A percentile compares a stretch with the other conserved stretches of the same genome.
Conservation (phyloP, 1,140 invertebrate species). For the Polypedilum pembai region DNA sequence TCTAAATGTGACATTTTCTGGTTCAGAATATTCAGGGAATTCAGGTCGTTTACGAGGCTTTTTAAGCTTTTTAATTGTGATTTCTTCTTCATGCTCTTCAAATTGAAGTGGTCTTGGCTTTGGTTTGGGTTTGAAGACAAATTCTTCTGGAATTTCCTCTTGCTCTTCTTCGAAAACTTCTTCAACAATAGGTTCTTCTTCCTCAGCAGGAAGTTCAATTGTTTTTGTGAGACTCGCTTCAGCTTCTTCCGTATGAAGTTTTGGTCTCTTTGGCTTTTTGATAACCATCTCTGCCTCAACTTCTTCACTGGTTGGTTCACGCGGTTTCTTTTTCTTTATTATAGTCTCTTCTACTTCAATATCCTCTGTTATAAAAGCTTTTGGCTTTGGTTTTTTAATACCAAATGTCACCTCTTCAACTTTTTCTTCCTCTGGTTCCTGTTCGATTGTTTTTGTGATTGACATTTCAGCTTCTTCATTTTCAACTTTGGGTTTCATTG, state of each 20-base stretch:
- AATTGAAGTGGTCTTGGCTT: constrained; percentile 46
- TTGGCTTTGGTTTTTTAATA: constrained; percentile 32
- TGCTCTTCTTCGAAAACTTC: constrained; percentile 33
- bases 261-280: constrained; percentile 35
- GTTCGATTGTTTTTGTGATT: constrained; percentile 40
- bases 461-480: constrained; percentile 36
- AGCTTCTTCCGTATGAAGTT: constrained; percentile 33
- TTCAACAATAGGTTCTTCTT: constrained; percentile 33
- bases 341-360: constrained; percentile 41
- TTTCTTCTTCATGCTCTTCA: constrained; percentile 63
- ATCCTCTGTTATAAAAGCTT: constrained; percentile 39
- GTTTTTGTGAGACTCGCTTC: constrained; percentile 31
- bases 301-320: constrained; percentile 30
- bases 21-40: constrained; percentile 60
- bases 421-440: constrained; percentile 38
- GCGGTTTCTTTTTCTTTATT: constrained; percentile 36
- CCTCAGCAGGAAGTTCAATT: constrained; percentile 32
- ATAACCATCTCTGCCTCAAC: constrained; percentile 32
- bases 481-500: constrained; percentile 35
- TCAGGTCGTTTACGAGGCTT: constrained; percentile 54
- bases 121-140: constrained; percentile 48
- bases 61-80: constrained; percentile 63
- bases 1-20: constrained; percentile 66
- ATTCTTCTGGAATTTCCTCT: constrained; percentile 46
- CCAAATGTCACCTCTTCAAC: constrained; percentile 37